Evolutionary conservation across 2,113 vertebrate species (phyloP), one percentile per base, ranked within the genome.

Genomic region (Cochlearius cochlearius): DNA sequence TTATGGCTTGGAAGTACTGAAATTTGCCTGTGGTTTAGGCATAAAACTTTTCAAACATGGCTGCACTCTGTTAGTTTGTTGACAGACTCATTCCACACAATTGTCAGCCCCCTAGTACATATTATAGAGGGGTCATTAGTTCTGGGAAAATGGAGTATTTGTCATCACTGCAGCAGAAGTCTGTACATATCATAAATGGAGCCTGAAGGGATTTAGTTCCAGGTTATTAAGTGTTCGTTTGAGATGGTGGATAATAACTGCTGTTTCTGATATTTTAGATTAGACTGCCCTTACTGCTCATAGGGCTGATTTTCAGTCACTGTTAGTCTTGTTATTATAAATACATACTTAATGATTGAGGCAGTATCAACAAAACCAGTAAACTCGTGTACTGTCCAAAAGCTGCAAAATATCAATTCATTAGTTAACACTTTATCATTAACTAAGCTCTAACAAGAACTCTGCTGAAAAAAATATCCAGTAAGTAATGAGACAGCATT

Each of bases 121-220:
- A 62, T 94, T 96, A 95, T 71, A 95, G 93, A 94, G 81, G 71
- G 60, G 88, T 96, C 94, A 97, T 97, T 96, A 97, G 96, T 96
- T 95, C 92, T 96, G 80, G 60, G 76, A 88, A 95, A 97, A 89
- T 88, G 60, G 72, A 84, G 6, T 76, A 76, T 96, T 97, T 98
- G 94, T 98, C 97, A 97, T 93, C 91, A 94, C 88, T 90, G 71
- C 56, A 86, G 86, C 85, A 96, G 59, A 96, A 92, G 75, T 86
- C 93, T 90, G 86, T 90, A 93, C 68, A 92, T 97, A 93, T 92
- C 95, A 95, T 91, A 95, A 97, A 97, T 85, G 84, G 90, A 96
- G 88, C 94, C 95, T 95, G 91, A 96, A 94, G 96, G 89, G 95
- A 90, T 91, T 97, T 97, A 97, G 94, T 97, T 98, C 96, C 96